phyloP scores from a whole-genome alignment of 2,797 vertebrate genomes.

The Pipistrellus pipistrellus region DNA sequence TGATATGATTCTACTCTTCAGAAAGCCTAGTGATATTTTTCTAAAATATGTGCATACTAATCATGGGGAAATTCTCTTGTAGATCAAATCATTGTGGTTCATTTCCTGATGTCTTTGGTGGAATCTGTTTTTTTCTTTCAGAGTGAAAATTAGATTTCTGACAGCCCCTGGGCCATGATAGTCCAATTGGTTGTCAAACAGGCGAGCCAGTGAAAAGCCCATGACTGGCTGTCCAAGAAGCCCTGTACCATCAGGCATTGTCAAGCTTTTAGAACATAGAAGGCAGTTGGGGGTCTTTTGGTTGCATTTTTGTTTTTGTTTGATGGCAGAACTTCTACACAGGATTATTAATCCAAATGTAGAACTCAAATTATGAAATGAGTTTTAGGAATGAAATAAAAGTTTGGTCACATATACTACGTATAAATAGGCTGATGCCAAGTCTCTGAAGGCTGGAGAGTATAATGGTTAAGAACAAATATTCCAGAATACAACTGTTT shows the following conservation, averaged over 20 bases:
- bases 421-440: background rate
- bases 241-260: background rate
- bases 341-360: background rate
- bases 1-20: constrained; percentile 47
- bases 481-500: background rate
- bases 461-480: background rate
- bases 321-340: background rate
- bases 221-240: background rate
- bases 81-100: constrained; percentile 64
- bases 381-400: background rate
- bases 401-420: background rate
- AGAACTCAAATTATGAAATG: background rate
- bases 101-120: constrained; percentile 63
- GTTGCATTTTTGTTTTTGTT: background rate
- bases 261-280: background rate
- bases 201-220: background rate
- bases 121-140: constrained; percentile 60
- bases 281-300: background rate
- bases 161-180: background rate
- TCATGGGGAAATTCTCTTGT: constrained; percentile 58
- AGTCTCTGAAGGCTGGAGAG: background rate
- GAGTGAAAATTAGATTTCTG: constrained; percentile 57
- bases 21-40: constrained; percentile 58
- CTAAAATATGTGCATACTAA: constrained; percentile 69
- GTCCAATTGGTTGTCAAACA: constrained; percentile 44